Base-by-base conservation (phyloP, 2,113 vertebrate genomes). In the Tringa solitaria region DNA sequence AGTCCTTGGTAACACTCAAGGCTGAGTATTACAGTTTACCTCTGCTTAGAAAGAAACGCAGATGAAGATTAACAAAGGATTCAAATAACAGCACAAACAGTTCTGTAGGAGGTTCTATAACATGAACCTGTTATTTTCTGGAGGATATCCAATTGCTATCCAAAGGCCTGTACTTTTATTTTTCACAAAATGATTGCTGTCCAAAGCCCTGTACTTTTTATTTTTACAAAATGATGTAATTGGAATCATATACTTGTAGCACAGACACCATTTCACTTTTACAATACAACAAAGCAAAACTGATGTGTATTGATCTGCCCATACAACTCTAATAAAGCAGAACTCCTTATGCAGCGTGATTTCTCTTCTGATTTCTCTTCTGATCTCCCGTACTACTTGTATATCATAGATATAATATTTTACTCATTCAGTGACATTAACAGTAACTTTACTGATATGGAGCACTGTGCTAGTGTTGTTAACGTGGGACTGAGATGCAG, bases 251-350 rank as follows among this genome's bases (percentile, higher is more conserved):
- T 27, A 26, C 30, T 73, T 60, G 33, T 63, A 79, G 27, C 63
- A 91, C 48, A 91, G 76, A 56, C 32, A 46, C 21, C 43, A 43
- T 75, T 93, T 94, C 13, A 28, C 50, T 93, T 89, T 77, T 70
- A 89, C n/a, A 69, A 51, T 41, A 75, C 65, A 96, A 72, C 63
- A 84, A 89, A 87, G 59, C 30, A 91, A 95, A 96, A 79, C 14
- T 50, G 33, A 89, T 81, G 53, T 46, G 17, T 43, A 92, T 93
- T 85, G 77, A 95, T 95, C 70, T 75, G 23, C 60, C 39, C 73
- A 59, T 51, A 70, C 50, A 89, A 50, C 28, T 82, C 75, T 78
- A 89, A 73, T 69, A 76, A 93, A 90, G 74, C 5, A 69, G 33
- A 95, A 39, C 59, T 65, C 73, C 60, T 90, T 63, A 56, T 32